These are phyloP conservation scores for Graphium colonna DNA, from an alignment of 2,888 invertebrate genomes.

Conservation along the genomic window DNA sequence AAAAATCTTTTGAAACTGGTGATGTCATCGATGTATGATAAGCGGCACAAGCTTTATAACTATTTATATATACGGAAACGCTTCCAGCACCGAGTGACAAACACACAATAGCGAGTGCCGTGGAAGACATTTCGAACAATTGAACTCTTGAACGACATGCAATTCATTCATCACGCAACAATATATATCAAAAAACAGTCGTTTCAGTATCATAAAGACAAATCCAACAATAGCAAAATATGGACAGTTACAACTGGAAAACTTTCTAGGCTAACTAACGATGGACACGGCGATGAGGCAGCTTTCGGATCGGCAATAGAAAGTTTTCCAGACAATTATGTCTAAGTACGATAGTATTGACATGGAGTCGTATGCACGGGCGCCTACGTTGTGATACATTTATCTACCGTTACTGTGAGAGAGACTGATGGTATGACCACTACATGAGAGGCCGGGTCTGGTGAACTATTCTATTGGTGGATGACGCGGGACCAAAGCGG, in stretches of 20 bases:
- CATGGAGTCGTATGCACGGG: slow-evolving; percentile 62
- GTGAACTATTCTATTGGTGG: slow-evolving; percentile 59
- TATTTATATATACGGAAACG: slow-evolving; percentile 53
- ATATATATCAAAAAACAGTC: slow-evolving; percentile 44
- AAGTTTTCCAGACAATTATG: slow-evolving; percentile 67
- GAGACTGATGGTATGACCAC: slow-evolving; percentile 65
- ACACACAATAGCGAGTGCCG: slow-evolving; percentile 54
- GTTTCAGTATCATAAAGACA: slow-evolving; percentile 46
- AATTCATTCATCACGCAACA: slow-evolving; percentile 26
- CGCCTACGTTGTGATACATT: slow-evolving; percentile 79
- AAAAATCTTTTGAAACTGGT: slow-evolving; percentile 36
- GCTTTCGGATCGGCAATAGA: slow-evolving; percentile 54
- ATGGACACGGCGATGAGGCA: slow-evolving; percentile 49
- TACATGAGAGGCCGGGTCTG: slow-evolving; percentile 72
- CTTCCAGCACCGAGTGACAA: slow-evolving; percentile 55
- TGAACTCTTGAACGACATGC: slow-evolving; percentile 29
- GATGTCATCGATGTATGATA: slow-evolving; percentile 56
- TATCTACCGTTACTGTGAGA: slow-evolving; percentile 73
- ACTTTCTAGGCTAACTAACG: slow-evolving; percentile 62
- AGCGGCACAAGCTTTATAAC: slow-evolving; percentile 66
- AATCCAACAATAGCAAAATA: slow-evolving; percentile 40
- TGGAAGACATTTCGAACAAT: slow-evolving; percentile 69
- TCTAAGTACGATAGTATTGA: slow-evolving; percentile 52
- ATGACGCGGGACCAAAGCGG: slow-evolving; percentile 66
- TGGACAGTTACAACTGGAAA: slow-evolving; percentile 57